phyloP scores from a whole-genome alignment of 2,888 invertebrate species.

The Mantis religiosa region DNA sequence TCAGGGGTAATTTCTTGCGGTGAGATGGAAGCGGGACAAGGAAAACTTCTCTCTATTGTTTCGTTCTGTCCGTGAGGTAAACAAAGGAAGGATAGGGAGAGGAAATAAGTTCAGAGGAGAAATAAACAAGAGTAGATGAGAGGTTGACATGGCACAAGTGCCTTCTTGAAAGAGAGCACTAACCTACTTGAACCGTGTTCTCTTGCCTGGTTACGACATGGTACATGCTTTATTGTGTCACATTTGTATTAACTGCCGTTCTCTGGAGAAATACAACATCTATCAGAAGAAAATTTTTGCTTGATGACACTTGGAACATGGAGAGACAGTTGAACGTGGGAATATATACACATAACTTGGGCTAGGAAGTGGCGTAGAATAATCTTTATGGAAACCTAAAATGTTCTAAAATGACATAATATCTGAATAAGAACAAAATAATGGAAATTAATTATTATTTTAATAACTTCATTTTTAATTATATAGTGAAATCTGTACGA shows the following conservation, averaged over 20 bases:
- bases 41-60: background rate
- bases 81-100: background rate
- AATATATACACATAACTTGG: too few relatives aligned
- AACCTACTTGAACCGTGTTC: background rate
- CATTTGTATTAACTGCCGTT: background rate
- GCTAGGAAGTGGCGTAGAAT: too few relatives aligned
- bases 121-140: background rate
- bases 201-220: background rate
- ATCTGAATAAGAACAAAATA: too few relatives aligned
- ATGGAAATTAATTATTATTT: too few relatives aligned
- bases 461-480: too few relatives aligned
- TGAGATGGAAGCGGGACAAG: background rate
- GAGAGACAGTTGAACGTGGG: too few relatives aligned
- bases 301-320: too few relatives aligned
- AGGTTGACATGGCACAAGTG: background rate
- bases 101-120: background rate
- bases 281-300: too few relatives aligned
- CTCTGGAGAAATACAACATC: too few relatives aligned
- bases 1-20: background rate
- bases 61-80: background rate
- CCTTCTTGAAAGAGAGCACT: background rate
- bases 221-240: background rate
- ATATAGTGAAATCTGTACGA: too few relatives aligned
- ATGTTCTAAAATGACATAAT: too few relatives aligned
- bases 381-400: too few relatives aligned